phyloP scores from a whole-genome alignment of 2,888 invertebrate species.

The Polyommatus icarus region DNA sequence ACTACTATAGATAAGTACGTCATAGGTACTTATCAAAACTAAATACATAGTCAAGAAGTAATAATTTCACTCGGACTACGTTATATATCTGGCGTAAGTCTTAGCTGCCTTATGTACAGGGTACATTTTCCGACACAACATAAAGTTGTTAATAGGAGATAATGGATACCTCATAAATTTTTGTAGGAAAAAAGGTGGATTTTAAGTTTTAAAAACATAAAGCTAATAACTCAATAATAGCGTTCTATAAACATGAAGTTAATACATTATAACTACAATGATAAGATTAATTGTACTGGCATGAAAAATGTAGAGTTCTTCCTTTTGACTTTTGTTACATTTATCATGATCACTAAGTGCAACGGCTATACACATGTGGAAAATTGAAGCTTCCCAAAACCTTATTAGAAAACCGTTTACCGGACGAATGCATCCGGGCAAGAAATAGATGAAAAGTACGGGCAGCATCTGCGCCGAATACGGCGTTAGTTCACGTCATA shows the following conservation, averaged over 20 bases:
- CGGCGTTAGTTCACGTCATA: conserved; percentile 60
- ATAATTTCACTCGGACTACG: too few species aligned
- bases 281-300: background rate
- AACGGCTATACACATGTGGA: background rate
- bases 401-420: conserved; percentile 23
- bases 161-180: background rate
- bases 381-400: background rate
- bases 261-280: background rate
- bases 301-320: background rate
- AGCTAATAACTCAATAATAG: background rate
- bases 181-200: background rate
- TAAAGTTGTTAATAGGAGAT: background rate
- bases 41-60: too few species aligned
- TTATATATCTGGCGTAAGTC: too few species aligned
- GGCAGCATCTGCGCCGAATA: conserved; percentile 33
- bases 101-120: too few species aligned
- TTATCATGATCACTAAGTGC: background rate
- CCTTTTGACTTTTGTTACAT: background rate
- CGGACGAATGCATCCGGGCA: conserved; percentile 10
- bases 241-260: background rate
- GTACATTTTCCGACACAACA: too few species aligned
- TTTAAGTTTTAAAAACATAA: background rate
- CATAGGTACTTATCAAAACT: too few species aligned
- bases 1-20: too few species aligned
- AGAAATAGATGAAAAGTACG: conserved; percentile 33